A percentile compares a stretch with the other conserved stretches of the same genome.
phyloP scores from a whole-genome alignment of 2,113 vertebrate genomes.

The Percina caprodes region DNA sequence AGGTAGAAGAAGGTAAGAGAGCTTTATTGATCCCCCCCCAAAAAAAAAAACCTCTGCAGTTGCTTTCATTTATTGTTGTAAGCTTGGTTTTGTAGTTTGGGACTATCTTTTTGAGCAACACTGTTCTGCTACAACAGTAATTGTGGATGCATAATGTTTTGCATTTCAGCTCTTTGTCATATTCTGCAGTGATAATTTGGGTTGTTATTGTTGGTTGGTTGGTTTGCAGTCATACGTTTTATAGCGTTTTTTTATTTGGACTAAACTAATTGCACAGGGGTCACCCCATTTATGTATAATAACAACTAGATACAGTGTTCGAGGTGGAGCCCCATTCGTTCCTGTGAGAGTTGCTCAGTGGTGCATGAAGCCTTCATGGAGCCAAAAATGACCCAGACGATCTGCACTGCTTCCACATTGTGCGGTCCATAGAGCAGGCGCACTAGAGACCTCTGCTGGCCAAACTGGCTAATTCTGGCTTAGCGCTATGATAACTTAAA shows the following conservation, averaged over 20 bases:
- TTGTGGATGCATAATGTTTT: not conserved
- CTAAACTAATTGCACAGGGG: not conserved
- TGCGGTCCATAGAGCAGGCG: too few species aligned
- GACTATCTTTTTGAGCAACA: not conserved
- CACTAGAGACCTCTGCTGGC: too few species aligned
- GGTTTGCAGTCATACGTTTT: not conserved
- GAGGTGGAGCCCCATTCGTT: too few species aligned
- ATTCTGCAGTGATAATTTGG: not conserved
- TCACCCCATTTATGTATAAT: not conserved
- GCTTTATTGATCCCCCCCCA: not conserved
- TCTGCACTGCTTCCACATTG: too few species aligned
- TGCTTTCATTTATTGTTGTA: not conserved
- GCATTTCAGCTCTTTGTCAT: not conserved
- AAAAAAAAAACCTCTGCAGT: not conserved
- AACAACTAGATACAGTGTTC: too few species aligned
- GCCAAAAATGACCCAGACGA: too few species aligned
- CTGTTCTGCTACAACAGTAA: not conserved
- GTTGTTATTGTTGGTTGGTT: not conserved
- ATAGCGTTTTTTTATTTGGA: not conserved
- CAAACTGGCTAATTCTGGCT: too few species aligned
- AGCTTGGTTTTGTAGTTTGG: not conserved
- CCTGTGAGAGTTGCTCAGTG: too few species aligned
- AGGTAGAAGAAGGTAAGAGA: too few species aligned
- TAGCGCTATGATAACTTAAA: too few species aligned
- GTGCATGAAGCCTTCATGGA: too few species aligned